Percentiles rank a stretch among this genome's conserved stretches.
phyloP scores from a whole-genome alignment of 1,140 invertebrate species.

The Hyles vespertilio region DNA sequence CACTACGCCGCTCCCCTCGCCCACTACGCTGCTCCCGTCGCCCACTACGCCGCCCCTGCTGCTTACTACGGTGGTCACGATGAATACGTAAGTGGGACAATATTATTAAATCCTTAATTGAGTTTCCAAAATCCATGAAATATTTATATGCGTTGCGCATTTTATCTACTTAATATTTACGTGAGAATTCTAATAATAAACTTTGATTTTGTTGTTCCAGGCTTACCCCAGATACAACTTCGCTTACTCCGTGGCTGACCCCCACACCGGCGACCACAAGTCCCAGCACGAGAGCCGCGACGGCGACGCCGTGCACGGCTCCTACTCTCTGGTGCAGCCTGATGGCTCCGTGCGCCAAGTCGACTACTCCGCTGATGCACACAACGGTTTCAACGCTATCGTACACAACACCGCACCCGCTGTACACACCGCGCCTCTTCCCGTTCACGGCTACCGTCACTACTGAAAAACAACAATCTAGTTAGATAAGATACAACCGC shows the following conservation, averaged over 20 bases:
- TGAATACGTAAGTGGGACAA: conserved; percentile 10
- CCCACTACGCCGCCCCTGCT: no score
- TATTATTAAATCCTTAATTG: no score
- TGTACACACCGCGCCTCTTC: conserved; percentile 17
- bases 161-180: background rate
- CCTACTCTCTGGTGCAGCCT: conserved; percentile 62
- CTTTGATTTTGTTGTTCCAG: conserved; percentile 17
- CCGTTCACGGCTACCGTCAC: conserved; percentile 31
- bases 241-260: conserved; percentile 74
- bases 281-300: conserved; percentile 54
- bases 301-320: conserved; percentile 56
- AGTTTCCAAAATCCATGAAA: no score
- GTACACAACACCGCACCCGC: conserved; percentile 63
- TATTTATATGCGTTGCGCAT: no score
- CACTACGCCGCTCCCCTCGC: conserved; percentile 26
- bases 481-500: background rate
- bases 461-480: conserved; percentile 19
- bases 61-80: conserved; percentile 13
- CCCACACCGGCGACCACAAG: conserved; percentile 58
- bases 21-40: conserved; percentile 15
- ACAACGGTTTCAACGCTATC: conserved; percentile 66
- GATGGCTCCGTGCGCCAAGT: conserved; percentile 68
- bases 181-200: no score
- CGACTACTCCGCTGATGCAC: conserved; percentile 63
- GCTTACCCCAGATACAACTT: conserved; percentile 70